phyloP scores from a whole-genome alignment of 2,113 vertebrate species.

The Cepphus grylle region DNA sequence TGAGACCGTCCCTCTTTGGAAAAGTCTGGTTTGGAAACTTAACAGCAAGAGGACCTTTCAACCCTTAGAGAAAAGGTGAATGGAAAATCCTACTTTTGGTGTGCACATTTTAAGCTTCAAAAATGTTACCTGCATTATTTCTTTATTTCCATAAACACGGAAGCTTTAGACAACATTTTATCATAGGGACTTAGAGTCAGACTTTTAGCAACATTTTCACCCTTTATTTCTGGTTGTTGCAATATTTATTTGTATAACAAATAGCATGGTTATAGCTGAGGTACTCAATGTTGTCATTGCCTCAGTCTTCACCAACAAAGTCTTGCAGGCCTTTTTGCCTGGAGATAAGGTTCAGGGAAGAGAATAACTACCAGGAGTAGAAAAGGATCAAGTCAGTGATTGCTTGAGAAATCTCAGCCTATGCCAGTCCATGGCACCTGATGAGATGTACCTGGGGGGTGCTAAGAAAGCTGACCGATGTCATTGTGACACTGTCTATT shows the following conservation, averaged over 20 bases:
- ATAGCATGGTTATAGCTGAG: not conserved
- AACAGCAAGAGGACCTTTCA: not conserved
- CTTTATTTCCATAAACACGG: not conserved
- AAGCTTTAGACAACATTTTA: not conserved
- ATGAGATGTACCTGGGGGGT: not conserved
- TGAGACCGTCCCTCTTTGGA: not conserved
- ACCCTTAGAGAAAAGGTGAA: not conserved
- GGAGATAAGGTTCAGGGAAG: not conserved
- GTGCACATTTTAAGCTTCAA: not conserved
- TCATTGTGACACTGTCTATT: not conserved
- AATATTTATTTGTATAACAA: not conserved
- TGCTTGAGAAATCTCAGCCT: not conserved
- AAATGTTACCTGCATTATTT: not conserved
- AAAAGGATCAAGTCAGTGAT: not conserved
- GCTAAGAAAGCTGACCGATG: not conserved
- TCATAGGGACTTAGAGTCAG: not conserved
- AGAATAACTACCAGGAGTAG: not conserved
- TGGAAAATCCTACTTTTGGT: not conserved
- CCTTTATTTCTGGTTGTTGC: not conserved
- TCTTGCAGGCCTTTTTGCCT: not conserved
- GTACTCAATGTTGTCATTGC: not conserved
- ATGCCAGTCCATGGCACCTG: not conserved
- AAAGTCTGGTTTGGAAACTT: constrained; percentile 47
- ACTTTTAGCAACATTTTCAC: not conserved
- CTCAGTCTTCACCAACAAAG: not conserved